These are phyloP conservation scores for Geococcyx californianus DNA, from an alignment of 2,113 vertebrate genomes.

Conservation along the genomic window DNA sequence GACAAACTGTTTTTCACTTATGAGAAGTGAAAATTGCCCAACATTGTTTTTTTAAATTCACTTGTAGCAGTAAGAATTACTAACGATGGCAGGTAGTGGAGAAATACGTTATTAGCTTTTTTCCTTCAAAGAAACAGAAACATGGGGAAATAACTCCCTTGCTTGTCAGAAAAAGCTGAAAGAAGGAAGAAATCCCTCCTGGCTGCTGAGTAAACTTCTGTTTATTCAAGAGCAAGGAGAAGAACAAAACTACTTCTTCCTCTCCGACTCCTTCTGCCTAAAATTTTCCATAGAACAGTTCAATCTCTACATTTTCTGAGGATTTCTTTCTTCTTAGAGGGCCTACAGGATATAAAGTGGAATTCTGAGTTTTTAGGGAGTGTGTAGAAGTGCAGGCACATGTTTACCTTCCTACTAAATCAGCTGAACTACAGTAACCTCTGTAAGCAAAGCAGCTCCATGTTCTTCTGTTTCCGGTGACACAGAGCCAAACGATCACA, in stretches of 20 bases:
- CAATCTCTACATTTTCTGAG: neutral
- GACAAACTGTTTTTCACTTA: neutral
- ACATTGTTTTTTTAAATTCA: neutral
- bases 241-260: neutral
- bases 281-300: neutral
- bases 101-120: neutral
- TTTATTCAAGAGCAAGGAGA: neutral
- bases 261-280: neutral
- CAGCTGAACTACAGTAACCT: neutral
- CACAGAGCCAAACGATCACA: rapidly evolving
- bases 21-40: neutral
- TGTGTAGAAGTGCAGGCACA: neutral
- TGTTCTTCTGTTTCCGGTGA: neutral
- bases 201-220: neutral
- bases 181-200: neutral
- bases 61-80: neutral
- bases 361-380: neutral
- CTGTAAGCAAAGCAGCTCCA: neutral
- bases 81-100: neutral
- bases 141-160: neutral
- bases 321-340: neutral
- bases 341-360: neutral
- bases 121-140: neutral
- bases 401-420: neutral
- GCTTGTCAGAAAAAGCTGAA: neutral